A percentile compares a stretch with the other conserved stretches of the same genome.
phyloP scores from a whole-genome alignment of 2,888 invertebrate genomes.

The Drosophila aldrichi region DNA sequence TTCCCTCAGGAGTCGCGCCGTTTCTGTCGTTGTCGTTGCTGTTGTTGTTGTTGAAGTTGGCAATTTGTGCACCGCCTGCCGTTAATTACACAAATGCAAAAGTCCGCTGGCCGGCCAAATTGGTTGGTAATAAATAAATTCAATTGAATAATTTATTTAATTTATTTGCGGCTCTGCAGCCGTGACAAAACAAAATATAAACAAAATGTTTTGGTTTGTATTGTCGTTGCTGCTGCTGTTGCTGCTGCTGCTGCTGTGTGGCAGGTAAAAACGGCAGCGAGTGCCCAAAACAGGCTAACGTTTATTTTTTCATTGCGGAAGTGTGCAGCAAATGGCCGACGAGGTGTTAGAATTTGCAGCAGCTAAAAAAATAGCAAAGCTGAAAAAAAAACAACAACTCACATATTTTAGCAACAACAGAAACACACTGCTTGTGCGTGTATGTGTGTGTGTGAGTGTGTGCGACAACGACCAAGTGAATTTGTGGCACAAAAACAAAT shows the following conservation, averaged over 20 bases:
- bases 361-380: slow-evolving; percentile 5
- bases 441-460: slow-evolving; percentile 27
- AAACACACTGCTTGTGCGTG: neutral
- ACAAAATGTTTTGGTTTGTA: slow-evolving; percentile 34
- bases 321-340: slow-evolving; percentile 69
- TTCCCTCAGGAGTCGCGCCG: slow-evolving; percentile 7
- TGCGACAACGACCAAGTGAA: slow-evolving; percentile 61
- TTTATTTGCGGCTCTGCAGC: slow-evolving; percentile 72
- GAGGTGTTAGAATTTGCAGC: slow-evolving; percentile 72
- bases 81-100: slow-evolving; percentile 82
- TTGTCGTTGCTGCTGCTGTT: slow-evolving; percentile 8
- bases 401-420: slow-evolving; percentile 51
- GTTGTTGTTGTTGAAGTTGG: slow-evolving; percentile 10
- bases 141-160: slow-evolving; percentile 84
- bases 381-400: slow-evolving; percentile 23
- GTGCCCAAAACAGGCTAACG: slow-evolving; percentile 32
- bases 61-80: slow-evolving; percentile 60
- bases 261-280: slow-evolving; percentile 62
- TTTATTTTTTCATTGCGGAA: slow-evolving; percentile 67
- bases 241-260: slow-evolving; percentile 24
- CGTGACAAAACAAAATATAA: slow-evolving; percentile 40
- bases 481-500: slow-evolving; percentile 78
- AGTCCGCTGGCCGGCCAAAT: slow-evolving; percentile 62
- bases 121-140: slow-evolving; percentile 83
- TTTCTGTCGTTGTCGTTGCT: neutral